Percentiles rank a stretch among this genome's conserved stretches.
phyloP scores from a whole-genome alignment of 2,797 vertebrate species.

The Xiphophorus birchmanni region DNA sequence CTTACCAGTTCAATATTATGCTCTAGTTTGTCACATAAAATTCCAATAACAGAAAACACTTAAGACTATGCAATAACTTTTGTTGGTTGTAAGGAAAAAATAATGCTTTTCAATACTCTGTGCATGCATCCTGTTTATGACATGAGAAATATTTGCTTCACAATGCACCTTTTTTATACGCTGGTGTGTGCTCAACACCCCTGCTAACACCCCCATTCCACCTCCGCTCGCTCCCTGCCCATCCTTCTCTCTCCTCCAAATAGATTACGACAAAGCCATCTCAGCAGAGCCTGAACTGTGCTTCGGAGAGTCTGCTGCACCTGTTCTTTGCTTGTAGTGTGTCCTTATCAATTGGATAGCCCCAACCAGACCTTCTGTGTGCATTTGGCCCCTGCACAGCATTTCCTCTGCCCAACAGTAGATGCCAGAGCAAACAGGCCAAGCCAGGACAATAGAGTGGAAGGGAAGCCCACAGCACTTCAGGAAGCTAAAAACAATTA shows the following conservation, averaged over 20 bases:
- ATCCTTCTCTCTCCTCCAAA: conserved; percentile 50
- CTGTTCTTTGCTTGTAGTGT: conserved; percentile 67
- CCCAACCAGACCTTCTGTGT: conserved; percentile 53
- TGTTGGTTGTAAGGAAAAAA: background rate
- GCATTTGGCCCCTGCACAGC: conserved; percentile 57
- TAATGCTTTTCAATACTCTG: background rate
- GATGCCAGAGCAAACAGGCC: conserved; percentile 64
- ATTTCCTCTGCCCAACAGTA: conserved; percentile 58
- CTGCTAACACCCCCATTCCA: conserved; percentile 5
- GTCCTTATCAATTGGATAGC: conserved; percentile 70
- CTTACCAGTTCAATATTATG: background rate
- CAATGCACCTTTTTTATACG: conserved; percentile 1
- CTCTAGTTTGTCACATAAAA: background rate
- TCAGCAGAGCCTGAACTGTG: conserved; percentile 60
- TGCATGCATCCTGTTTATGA: background rate
- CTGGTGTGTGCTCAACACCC: conserved; percentile 10
- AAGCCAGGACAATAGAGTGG: conserved; percentile 59
- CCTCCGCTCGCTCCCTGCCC: conserved; percentile 14
- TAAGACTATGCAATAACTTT: background rate
- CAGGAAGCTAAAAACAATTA: conserved; percentile 52
- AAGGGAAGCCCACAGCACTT: conserved; percentile 55
- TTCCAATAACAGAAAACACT: background rate
- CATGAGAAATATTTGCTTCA: conserved; percentile 4
- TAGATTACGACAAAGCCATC: conserved; percentile 55
- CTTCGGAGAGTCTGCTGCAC: conserved; percentile 55